phyloP scores from a whole-genome alignment of 2,888 invertebrate species.

The Melinaea menophilus region DNA sequence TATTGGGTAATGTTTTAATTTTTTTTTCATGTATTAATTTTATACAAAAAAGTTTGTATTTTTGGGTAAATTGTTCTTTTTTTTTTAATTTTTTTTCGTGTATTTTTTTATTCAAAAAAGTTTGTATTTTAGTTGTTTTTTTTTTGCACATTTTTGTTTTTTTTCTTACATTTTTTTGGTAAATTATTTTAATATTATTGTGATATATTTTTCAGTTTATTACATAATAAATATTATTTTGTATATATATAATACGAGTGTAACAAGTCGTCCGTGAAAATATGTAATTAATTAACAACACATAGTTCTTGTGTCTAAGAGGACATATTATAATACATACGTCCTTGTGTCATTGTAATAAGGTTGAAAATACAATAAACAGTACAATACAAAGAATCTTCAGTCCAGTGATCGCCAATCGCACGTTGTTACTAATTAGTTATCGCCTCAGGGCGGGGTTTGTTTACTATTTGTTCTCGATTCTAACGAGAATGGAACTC shows the following conservation, averaged over 20 bases:
- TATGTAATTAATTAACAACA: too few relatives aligned
- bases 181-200: too few relatives aligned
- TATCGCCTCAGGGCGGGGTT: constrained; percentile 54
- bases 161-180: too few relatives aligned
- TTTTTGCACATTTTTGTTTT: too few relatives aligned
- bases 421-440: constrained; percentile 58
- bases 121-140: too few relatives aligned
- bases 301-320: too few relatives aligned
- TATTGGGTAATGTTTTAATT: not conserved
- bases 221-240: not conserved
- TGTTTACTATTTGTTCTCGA: constrained; percentile 48
- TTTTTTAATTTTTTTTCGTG: too few relatives aligned
- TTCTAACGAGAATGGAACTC: constrained; percentile 15
- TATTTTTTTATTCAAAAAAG: too few relatives aligned
- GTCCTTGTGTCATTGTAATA: constrained; percentile 9
- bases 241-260: not conserved
- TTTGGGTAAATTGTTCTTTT: too few relatives aligned
- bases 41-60: too few relatives aligned
- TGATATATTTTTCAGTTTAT: not conserved
- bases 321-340: not conserved
- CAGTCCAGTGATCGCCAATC: constrained; percentile 65
- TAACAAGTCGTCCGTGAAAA: not conserved
- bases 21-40: too few relatives aligned
- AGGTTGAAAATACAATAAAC: constrained; percentile 14
- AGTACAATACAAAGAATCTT: constrained; percentile 31